Conservation (phyloP, 2,797 vertebrate genomes). For the Molossus molossus region DNA sequence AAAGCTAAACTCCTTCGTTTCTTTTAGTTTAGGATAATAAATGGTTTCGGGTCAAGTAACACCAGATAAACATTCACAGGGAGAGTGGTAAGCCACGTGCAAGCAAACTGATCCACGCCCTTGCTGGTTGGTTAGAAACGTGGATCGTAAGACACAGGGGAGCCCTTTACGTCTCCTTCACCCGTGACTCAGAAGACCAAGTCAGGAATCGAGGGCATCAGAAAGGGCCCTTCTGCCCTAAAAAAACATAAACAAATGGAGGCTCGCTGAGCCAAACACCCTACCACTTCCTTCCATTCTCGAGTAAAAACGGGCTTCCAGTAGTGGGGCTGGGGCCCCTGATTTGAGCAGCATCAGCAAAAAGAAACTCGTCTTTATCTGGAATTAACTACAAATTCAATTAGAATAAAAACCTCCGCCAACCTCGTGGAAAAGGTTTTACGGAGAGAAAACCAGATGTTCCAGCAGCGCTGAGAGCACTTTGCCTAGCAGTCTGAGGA, state of each 20-base stretch:
- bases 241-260: not conserved
- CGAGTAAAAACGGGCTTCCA: not conserved
- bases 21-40: not conserved
- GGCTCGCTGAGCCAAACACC: not conserved
- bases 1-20: not conserved
- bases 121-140: not conserved
- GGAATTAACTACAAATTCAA: conserved; percentile 91
- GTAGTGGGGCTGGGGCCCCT: not conserved
- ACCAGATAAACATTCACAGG: not conserved
- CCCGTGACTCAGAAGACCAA: not conserved
- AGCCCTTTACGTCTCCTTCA: not conserved
- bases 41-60: not conserved
- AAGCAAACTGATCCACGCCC: accelerated
- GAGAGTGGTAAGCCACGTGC: not conserved
- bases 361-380: conserved; percentile 76
- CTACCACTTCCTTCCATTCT: not conserved
- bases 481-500: conserved; percentile 88
- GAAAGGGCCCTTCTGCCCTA: not conserved
- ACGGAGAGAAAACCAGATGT: conserved; percentile 91
- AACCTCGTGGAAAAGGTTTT: conserved; percentile 84
- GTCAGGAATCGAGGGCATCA: not conserved
- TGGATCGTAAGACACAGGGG: not conserved
- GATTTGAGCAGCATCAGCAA: conserved; percentile 73
- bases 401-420: conserved; percentile 90
- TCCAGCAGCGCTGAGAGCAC: conserved; percentile 86